Conservation (phyloP, 2,888 invertebrate species). For the Calameuta idolon region DNA sequence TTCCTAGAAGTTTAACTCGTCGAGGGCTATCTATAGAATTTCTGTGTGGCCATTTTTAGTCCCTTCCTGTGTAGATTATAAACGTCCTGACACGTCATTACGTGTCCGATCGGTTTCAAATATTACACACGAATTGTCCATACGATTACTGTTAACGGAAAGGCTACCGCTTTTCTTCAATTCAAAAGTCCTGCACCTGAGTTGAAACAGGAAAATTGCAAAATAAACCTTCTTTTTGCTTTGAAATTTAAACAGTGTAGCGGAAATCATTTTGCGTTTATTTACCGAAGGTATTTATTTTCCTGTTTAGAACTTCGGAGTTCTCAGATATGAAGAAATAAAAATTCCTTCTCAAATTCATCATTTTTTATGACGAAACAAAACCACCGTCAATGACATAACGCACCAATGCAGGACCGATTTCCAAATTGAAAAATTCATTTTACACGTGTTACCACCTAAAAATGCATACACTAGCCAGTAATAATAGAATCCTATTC, state of each 20-base stretch:
- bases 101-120: no score
- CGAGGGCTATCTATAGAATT: not conserved
- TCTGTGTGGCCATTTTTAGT: not conserved
- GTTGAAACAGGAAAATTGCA: not conserved
- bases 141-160: not conserved
- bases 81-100: no score
- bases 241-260: not conserved
- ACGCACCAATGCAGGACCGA: not conserved
- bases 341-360: not conserved
- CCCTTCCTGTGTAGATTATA: no score
- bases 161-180: not conserved
- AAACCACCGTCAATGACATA: not conserved
- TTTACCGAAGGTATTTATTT: not conserved
- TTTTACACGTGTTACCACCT: not conserved
- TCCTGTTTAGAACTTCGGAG: not conserved
- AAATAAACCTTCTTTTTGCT: not conserved
- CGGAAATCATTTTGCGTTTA: not conserved
- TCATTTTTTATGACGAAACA: no score
- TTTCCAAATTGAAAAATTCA: no score
- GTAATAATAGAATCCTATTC: not conserved
- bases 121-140: not conserved
- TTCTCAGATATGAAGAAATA: not conserved
- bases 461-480: not conserved
- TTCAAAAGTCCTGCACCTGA: not conserved
- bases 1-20: not conserved